A percentile compares a stretch with the other conserved stretches of the same genome.
phyloP scores from a whole-genome alignment of 2,113 vertebrate genomes.

The Geococcyx californianus region DNA sequence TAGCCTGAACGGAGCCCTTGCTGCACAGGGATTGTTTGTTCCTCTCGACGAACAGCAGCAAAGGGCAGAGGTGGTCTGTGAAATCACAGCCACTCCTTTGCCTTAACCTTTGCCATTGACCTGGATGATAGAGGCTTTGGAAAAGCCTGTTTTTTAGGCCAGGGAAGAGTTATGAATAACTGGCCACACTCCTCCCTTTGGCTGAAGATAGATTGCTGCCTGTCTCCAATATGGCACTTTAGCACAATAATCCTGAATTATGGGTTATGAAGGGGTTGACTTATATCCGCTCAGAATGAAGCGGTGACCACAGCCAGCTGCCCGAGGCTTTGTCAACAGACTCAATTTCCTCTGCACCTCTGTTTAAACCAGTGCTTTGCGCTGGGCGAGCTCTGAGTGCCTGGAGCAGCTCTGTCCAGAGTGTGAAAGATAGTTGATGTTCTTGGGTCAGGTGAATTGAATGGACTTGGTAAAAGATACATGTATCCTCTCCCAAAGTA shows the following conservation, averaged over 20 bases:
- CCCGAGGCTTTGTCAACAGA: neutral
- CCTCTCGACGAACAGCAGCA: neutral
- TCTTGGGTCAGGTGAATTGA: neutral
- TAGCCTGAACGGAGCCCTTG: neutral
- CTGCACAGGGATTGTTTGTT: neutral
- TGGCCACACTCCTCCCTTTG: neutral
- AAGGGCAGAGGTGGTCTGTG: neutral
- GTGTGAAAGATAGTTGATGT: neutral
- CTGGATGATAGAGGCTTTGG: neutral
- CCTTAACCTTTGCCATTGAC: neutral
- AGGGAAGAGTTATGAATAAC: neutral
- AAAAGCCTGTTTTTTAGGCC: neutral
- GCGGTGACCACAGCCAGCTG: neutral
- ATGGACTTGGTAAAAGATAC: neutral
- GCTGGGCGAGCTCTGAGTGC: neutral
- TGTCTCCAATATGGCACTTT: neutral
- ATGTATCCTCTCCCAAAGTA: no score
- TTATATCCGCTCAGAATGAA: neutral
- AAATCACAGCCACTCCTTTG: neutral
- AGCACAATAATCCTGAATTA: neutral
- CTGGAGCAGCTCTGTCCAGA: neutral
- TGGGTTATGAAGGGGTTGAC: neutral
- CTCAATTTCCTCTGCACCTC: neutral
- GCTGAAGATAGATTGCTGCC: neutral
- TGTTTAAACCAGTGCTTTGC: neutral